These are phyloP conservation scores for Chloropsis hardwickii DNA, from an alignment of 2,113 vertebrate genomes.

Conservation along the genomic window DNA sequence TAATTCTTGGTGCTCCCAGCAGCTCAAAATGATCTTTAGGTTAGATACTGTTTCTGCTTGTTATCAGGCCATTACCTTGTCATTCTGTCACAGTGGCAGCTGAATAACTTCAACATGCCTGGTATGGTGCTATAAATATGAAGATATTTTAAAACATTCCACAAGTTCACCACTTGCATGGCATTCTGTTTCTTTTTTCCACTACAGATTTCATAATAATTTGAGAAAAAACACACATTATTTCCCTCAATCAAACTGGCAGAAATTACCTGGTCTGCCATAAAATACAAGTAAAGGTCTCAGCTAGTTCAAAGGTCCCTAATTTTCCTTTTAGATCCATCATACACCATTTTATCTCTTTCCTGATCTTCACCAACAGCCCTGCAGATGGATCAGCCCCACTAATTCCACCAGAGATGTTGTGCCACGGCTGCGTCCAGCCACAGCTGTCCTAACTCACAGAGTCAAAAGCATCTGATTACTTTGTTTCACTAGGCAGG, in stretches of 20 bases:
- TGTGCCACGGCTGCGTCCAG: not conserved
- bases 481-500: conserved; percentile 49
- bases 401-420: not conserved
- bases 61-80: not conserved
- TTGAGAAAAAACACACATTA: not conserved
- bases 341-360: not conserved
- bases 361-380: not conserved
- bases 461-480: not conserved
- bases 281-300: not conserved
- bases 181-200: not conserved
- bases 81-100: not conserved
- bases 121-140: not conserved
- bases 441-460: not conserved
- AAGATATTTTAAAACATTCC: not conserved
- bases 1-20: not conserved
- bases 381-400: not conserved
- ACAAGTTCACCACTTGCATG: not conserved
- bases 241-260: not conserved
- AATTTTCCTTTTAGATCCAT: not conserved
- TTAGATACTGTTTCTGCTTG: not conserved
- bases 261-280: not conserved
- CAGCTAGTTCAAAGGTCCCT: not conserved
- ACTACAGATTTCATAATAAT: not conserved
- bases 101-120: not conserved
- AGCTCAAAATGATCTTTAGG: not conserved